phyloP scores from a whole-genome alignment of 2,888 invertebrate genomes.

The Phoronis australis region DNA sequence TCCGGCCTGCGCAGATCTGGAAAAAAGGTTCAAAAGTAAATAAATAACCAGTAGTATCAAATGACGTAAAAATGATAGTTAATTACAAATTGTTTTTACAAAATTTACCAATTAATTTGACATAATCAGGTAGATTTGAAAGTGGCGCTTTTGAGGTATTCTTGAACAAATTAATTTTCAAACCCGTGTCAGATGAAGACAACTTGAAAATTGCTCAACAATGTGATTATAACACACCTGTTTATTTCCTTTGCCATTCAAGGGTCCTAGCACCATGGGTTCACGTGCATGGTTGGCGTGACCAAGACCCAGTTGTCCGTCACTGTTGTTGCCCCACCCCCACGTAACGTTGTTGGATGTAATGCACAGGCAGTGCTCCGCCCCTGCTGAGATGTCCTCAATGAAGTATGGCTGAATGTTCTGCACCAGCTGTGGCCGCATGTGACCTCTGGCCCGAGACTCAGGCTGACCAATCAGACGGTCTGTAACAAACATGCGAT shows the following conservation, averaged over 20 bases:
- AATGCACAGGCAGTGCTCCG: conserved; percentile 61
- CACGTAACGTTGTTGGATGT: conserved; percentile 60
- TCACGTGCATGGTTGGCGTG: conserved; percentile 58
- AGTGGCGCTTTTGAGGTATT: too few relatives aligned
- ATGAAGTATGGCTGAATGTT: conserved; percentile 56
- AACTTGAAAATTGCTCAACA: too few relatives aligned
- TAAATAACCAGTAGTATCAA: neutral
- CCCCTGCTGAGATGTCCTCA: conserved; percentile 61
- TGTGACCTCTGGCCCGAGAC: conserved; percentile 54
- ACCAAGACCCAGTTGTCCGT: conserved; percentile 62
- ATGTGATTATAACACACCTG: conserved; percentile 56
- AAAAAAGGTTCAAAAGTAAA: neutral
- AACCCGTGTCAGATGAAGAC: neutral
- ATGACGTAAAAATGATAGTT: too few relatives aligned
- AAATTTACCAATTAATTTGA: too few relatives aligned
- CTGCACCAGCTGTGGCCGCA: conserved; percentile 57
- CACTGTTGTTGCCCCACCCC: conserved; percentile 64
- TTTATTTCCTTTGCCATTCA: conserved; percentile 58
- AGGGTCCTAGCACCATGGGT: conserved; percentile 57
- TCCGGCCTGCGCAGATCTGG: conserved; percentile 61
- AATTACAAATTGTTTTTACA: too few relatives aligned
- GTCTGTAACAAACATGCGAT: conserved; percentile 52
- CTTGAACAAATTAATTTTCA: neutral
- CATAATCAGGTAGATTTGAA: too few relatives aligned
- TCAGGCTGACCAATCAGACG: conserved; percentile 60